Percentiles rank a stretch among this genome's conserved stretches.
phyloP scores from a whole-genome alignment of 2,797 vertebrate species.

The Esox lucius region DNA sequence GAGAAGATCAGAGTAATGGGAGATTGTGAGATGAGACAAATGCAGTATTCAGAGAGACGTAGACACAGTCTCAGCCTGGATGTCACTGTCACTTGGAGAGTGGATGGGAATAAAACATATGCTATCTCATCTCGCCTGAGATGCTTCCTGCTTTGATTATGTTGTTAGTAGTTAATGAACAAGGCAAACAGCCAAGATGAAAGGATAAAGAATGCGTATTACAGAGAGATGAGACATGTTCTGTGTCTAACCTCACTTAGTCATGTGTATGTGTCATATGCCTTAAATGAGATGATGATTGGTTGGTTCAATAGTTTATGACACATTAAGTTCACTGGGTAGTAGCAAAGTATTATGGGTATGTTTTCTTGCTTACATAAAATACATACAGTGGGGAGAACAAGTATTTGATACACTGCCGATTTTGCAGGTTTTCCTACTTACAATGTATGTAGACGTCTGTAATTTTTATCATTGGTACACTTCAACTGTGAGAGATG shows the following conservation, averaged over 20 bases:
- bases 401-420: too few relatives aligned
- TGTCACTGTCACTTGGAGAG: constrained; percentile 27
- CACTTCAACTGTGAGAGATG: too few relatives aligned
- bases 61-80: constrained; percentile 9
- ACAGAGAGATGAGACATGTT: constrained; percentile 11
- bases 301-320: not conserved
- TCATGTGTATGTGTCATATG: not conserved
- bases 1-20: constrained; percentile 53
- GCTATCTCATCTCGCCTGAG: constrained; percentile 26
- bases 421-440: too few relatives aligned
- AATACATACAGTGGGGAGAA: too few relatives aligned
- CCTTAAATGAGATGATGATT: not conserved
- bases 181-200: constrained; percentile 29
- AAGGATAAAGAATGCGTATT: constrained; percentile 28
- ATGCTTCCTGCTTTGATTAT: constrained; percentile 50
- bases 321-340: not conserved
- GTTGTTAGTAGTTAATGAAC: constrained; percentile 30
- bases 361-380: too few relatives aligned
- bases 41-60: not conserved
- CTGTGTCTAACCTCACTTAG: constrained; percentile 12
- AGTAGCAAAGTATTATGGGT: not conserved
- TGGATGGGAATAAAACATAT: constrained; percentile 18
- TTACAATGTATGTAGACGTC: too few relatives aligned
- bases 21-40: constrained; percentile 1
- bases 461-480: too few relatives aligned